Evolutionary conservation across 2,888 invertebrate species (phyloP), one percentile per base, ranked within the genome.

Genomic region (Heliconius charithonia): DNA sequence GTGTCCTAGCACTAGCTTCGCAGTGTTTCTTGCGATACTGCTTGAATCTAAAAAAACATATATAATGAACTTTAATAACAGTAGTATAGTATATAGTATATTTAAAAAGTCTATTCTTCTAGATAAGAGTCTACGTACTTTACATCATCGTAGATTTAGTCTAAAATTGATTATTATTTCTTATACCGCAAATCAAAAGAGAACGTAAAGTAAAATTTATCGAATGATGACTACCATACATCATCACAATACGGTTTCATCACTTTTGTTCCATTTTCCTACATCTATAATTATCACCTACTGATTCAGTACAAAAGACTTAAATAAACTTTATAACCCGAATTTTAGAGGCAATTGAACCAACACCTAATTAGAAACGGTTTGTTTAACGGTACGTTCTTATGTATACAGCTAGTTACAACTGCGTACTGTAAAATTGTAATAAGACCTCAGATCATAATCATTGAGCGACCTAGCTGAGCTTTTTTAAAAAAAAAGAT

Each of bases 321-420:
- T 12, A 66, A 75, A 75, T 66, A 66, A 66, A 66, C 75, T 75
- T 66, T 16, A 27, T 59, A 59, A 78, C 70, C 79, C 67, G 69
- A 62, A 75, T 74, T 70, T 79, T 9, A 22, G 65, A 72, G 77
- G 32, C 37, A 69, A 80, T 78, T 78, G 70, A 73, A 79, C 67
- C 75, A 73, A 32, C 51, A 66, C 56, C 27, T 81, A 81, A 81
- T 81, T 81, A 80, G 75, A 45, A 59, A 75, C 77, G 69, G 78
- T 79, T 70, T 62, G 45, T 71, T 63, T 79, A 80, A 80, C 80
- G 80, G 79, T 79, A 62, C 12, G n/a, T 13, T 71, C 12, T 37
- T 25, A 51, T 62, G 6, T 62, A 63, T 32, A 41, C 19, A 73
- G 25, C 41, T 41, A 74, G 41, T 22, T 45, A 37, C 41, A 59